Percentiles rank a stretch among this genome's conserved stretches.
phyloP scores from a whole-genome alignment of 2,113 vertebrate genomes.

The Fregata magnificens region DNA sequence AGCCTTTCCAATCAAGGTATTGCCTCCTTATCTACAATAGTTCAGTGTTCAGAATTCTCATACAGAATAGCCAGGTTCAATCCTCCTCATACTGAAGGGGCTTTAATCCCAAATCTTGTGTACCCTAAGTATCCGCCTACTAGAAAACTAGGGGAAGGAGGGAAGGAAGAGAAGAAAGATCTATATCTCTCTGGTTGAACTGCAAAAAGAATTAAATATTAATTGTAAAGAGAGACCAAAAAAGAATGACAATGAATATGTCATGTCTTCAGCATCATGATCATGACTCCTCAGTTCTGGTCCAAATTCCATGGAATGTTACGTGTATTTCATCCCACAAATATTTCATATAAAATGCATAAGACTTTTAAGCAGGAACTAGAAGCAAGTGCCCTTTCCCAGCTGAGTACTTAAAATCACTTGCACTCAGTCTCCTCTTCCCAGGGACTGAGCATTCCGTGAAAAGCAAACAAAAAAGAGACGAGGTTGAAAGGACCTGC shows the following conservation, averaged over 20 bases:
- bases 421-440: background rate
- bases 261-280: background rate
- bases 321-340: background rate
- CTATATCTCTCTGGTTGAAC: background rate
- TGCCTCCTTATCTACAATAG: background rate
- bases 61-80: background rate
- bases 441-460: background rate
- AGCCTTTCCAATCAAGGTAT: background rate
- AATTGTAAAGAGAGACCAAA: background rate
- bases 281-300: background rate
- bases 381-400: background rate
- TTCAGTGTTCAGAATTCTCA: background rate
- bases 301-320: background rate
- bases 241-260: background rate
- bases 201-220: background rate
- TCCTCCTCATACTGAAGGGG: accelerated
- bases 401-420: background rate
- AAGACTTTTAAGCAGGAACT: background rate
- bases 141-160: background rate
- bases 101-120: background rate
- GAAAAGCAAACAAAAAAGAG: background rate
- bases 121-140: background rate
- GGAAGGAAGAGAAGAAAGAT: background rate
- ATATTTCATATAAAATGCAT: background rate
- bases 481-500: background rate